Base-by-base conservation (phyloP, 1,140 invertebrate species). In the Drosophila bocqueti region DNA sequence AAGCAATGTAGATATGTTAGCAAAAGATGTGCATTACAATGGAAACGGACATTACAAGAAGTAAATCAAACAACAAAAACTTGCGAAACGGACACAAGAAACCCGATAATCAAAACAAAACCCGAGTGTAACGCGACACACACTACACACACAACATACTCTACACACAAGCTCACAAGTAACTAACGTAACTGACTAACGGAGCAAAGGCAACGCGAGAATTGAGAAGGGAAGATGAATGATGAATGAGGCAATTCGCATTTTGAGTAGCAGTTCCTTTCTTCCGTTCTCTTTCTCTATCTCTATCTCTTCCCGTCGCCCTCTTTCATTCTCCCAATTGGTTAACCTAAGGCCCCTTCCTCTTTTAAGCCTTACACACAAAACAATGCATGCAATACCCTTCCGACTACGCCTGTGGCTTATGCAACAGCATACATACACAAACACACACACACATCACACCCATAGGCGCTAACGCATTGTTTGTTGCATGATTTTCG, bases 351-450 rank as follows among this genome's bases (percentile, higher is more conserved):
- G 13, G 18, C 18, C 3, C 18, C 13, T 10, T 38, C n/a, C 50
- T 8, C n/a, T 52, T 31, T 24, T 10, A 55, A 24, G 52, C 54
- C 29, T 18, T 29, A 11, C 24, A 38, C 36, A 55, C 54, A 55
- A 40, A 55, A 40, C 36, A 55, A 55, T 55, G 36, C 46, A 31
- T 31, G 24, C 61, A 64, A 64, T 16, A 40, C 57, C 63, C 29
- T 36, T 40, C 10, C 26, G 46, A 40, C 21, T 54, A 71, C 67
- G 50, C 78, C 71, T 76, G 42, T 43, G 36, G 59, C 64, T 81
- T 81, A 81, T 81, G 79, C 79, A 81, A 81, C 54, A 74, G 40
- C 74, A 45, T 38, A 57, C 43, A 52, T 52, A 47, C 63, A 55
- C 59, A 76, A 29, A 34, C 38, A 38, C 10, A 15, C 65, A 15